phyloP scores from a whole-genome alignment of 2,888 invertebrate species.

The Chorisops tibialis region DNA sequence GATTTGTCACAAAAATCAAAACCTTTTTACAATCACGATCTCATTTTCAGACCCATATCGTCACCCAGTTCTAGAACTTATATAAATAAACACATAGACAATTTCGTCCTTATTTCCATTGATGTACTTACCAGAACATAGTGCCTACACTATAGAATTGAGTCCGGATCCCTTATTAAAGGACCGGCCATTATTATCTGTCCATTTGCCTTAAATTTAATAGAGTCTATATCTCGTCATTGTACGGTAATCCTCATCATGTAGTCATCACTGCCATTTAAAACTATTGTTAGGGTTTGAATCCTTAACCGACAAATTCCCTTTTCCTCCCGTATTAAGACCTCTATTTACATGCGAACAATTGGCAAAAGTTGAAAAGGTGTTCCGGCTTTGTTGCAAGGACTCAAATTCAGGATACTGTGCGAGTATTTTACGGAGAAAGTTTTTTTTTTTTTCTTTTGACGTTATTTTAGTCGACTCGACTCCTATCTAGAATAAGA shows the following conservation, averaged over 20 bases:
- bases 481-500: constrained; percentile 17
- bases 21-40: too few relatives aligned
- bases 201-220: constrained; percentile 29
- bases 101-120: constrained; percentile 20
- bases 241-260: constrained; percentile 50
- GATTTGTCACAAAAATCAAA: too few relatives aligned
- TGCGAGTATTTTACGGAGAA: constrained; percentile 23
- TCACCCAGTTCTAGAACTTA: constrained; percentile 8
- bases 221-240: constrained; percentile 29
- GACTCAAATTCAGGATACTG: constrained; percentile 16
- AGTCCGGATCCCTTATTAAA: constrained; percentile 2
- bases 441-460: constrained; percentile 13
- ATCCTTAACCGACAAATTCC: constrained; percentile 26
- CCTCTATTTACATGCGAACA: constrained; percentile 24
- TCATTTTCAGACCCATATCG: constrained; percentile 11
- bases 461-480: constrained; percentile 15
- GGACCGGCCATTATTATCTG: constrained; percentile 24
- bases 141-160: not conserved
- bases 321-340: constrained; percentile 8
- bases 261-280: constrained; percentile 49
- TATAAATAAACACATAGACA: constrained; percentile 17
- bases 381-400: constrained; percentile 23
- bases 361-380: constrained; percentile 27
- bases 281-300: constrained; percentile 34
- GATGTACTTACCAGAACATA: not conserved